Base-by-base conservation (phyloP, 53 echinoderm and acorn worm species). In the Astropecten irregularis region DNA sequence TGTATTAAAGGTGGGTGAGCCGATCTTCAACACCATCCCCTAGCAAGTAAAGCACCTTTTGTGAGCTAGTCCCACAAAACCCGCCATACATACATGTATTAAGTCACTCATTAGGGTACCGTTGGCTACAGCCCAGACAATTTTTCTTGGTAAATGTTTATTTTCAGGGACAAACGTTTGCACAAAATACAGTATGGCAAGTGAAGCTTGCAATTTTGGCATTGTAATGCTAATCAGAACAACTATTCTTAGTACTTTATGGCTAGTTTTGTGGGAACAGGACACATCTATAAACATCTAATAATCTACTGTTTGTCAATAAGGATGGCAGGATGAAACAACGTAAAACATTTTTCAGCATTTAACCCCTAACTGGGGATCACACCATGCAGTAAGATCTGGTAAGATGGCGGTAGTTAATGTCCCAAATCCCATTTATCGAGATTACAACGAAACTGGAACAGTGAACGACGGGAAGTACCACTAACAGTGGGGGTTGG, bases 381-480 rank as follows among this genome's bases (percentile, higher is more conserved):
- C 38, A 76, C 55, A 37, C 57, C 27, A 76, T 37, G 54, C 76
- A 76, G 51, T 76, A 76, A 55, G 30, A 76, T 31, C 22, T 76
- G n/a, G 54, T 34, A 50, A 54, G 34, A 26, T 76, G 25, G 38
- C 69, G 44, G 40, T 33, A 54, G 76, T 57, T 55, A 76, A 54
- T 55, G 37, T 56, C 76, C 54, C 57, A 54, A 76, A 31, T 76
- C 34, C 76, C 51, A 76, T 52, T 76, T 26, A 54, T 76, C 76
- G 54, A 76, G 55, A 57, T 76, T 76, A 76, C 76, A 52, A 50
- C 57, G 37, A 57, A 76, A 76, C 57, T 76, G 76, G 25, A 76
- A 76, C 76, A 31, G 76, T 50, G 73, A 30, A 34, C 73, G 73
- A 73, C 54, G 49, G 52, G 73, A 73, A 18, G 73, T 73, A 10